Conservation (phyloP, 2,797 vertebrate species). For the Valencia hispanica region DNA sequence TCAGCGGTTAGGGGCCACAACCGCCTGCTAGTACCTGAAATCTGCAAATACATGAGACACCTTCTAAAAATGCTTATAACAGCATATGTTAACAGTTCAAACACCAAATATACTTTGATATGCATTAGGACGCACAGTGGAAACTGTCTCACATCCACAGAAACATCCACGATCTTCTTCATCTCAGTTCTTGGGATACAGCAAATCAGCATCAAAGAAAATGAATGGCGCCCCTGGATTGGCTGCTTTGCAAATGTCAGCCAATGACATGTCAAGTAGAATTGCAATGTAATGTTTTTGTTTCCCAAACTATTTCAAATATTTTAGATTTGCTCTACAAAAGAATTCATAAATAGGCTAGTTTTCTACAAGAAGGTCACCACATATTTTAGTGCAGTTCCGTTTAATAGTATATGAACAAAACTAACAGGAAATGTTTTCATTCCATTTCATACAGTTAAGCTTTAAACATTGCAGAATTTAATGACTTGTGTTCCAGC, state of each 20-base stretch:
- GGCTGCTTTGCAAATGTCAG: not conserved
- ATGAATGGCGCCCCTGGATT: not conserved
- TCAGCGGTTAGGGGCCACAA: too few relatives aligned
- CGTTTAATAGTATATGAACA: not conserved
- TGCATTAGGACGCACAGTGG: not conserved
- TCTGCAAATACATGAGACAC: not conserved
- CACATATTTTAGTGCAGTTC: not conserved
- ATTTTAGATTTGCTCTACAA: not conserved
- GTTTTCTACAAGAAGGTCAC: not conserved
- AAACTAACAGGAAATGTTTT: not conserved
- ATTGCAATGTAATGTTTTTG: not conserved
- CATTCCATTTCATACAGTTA: not conserved
- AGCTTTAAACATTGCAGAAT: too few relatives aligned
- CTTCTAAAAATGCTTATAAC: not conserved
- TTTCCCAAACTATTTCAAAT: not conserved
- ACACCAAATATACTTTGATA: not conserved
- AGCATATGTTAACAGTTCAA: not conserved
- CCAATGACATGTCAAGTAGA: not conserved
- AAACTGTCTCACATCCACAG: not conserved
- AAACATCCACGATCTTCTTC: not conserved
- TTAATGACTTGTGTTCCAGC: not conserved
- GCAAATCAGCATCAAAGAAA: not conserved
- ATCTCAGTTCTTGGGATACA: not conserved
- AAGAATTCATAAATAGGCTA: not conserved
- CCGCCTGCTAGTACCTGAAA: not conserved